phyloP scores from a whole-genome alignment of 2,888 invertebrate species.

The Drosophila maculinotata region DNA sequence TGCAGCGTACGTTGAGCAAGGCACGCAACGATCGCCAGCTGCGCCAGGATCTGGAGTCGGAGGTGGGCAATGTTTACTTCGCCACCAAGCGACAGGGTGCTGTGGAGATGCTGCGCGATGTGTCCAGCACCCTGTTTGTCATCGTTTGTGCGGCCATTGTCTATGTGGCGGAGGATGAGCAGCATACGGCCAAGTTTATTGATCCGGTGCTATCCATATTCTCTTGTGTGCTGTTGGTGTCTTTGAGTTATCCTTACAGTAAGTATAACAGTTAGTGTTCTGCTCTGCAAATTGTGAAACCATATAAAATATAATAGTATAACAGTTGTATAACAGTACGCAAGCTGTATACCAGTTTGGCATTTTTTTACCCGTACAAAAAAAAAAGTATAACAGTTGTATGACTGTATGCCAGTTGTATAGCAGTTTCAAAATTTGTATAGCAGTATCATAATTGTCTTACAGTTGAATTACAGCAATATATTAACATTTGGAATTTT shows the following conservation, averaged over 20 bases:
- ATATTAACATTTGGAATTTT: constrained; percentile 60
- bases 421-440: background rate
- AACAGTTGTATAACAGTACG: background rate
- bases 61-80: constrained; percentile 69
- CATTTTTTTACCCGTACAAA: too few relatives aligned
- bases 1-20: constrained; percentile 85
- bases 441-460: background rate
- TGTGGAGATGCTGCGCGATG: constrained; percentile 88
- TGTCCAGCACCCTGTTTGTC: constrained; percentile 90
- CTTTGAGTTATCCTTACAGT: constrained; percentile 93
- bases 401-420: background rate
- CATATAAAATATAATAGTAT: background rate
- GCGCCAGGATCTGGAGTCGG: constrained; percentile 68
- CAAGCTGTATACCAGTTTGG: too few relatives aligned
- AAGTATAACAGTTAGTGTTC: constrained; percentile 82
- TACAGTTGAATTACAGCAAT: constrained; percentile 3
- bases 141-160: constrained; percentile 89
- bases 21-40: constrained; percentile 77
- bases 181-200: constrained; percentile 89
- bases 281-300: background rate
- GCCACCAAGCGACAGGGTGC: constrained; percentile 86
- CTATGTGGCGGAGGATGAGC: constrained; percentile 86
- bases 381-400: background rate
- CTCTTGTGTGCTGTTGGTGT: constrained; percentile 89
- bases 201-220: constrained; percentile 92